Conservation (phyloP, 2,888 invertebrate species). For the Itoplectis maculator region DNA sequence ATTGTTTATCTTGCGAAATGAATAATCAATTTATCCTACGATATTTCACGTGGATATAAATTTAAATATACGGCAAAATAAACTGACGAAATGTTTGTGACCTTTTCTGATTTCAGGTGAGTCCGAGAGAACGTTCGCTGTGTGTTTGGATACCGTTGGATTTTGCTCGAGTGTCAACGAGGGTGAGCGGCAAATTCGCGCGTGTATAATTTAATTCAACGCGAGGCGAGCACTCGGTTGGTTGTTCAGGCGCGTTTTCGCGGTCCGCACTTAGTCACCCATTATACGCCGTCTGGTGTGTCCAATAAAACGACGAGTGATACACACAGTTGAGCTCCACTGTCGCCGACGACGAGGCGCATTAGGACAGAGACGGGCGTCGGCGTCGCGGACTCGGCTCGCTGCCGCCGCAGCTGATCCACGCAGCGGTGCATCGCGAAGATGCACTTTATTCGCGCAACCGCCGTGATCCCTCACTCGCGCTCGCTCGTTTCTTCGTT, state of each 20-base stretch:
- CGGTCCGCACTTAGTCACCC: neutral
- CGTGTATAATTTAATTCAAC: neutral
- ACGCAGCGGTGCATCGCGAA: constrained; percentile 61
- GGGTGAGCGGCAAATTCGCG: constrained; percentile 3
- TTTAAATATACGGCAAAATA: too few species aligned
- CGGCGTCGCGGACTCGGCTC: constrained; percentile 62
- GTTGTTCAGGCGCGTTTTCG: neutral
- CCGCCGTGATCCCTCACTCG: constrained; percentile 48
- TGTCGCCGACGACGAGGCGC: constrained; percentile 47
- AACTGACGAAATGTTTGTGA: too few species aligned
- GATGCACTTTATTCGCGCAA: constrained; percentile 47
- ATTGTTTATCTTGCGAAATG: too few species aligned
- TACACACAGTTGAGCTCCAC: constrained; percentile 67
- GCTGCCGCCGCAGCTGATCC: constrained; percentile 58
- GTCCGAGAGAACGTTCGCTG: neutral
- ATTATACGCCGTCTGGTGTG: constrained; percentile 3
- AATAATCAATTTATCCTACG: too few species aligned
- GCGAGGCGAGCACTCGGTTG: neutral
- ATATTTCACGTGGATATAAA: too few species aligned
- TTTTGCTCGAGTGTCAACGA: neutral
- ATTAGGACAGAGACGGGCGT: constrained; percentile 45
- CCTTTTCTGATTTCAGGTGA: constrained; percentile 21
- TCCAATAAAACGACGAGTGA: neutral
- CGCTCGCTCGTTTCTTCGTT: constrained; percentile 63
- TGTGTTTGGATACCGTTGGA: too few species aligned